A percentile compares a stretch with the other conserved stretches of the same genome.
phyloP scores from a whole-genome alignment of 2,113 vertebrate genomes.

The Paedocypris sp. region DNA sequence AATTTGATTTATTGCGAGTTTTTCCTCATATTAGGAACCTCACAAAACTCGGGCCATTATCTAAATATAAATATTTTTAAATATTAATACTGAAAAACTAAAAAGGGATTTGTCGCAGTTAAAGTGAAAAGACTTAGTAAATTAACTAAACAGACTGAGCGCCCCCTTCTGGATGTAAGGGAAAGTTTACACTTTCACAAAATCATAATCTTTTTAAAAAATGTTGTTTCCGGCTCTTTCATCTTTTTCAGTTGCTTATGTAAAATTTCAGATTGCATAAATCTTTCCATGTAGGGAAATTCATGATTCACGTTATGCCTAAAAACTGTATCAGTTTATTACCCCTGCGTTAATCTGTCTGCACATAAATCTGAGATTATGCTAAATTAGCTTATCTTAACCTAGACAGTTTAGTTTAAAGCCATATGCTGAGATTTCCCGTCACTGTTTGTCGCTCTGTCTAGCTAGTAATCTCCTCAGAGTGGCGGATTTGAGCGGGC shows the following conservation, averaged over 20 bases:
- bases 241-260: too few relatives aligned
- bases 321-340: slow-evolving; percentile 10
- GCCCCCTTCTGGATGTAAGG: not conserved
- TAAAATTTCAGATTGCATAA: too few relatives aligned
- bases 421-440: slow-evolving; percentile 48
- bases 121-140: not conserved
- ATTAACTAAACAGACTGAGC: not conserved
- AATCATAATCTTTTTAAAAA: too few relatives aligned
- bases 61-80: too few relatives aligned
- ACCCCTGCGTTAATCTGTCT: not conserved
- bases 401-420: slow-evolving; percentile 18
- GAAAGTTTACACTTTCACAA: not conserved
- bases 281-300: too few relatives aligned
- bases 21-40: too few relatives aligned
- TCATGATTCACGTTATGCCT: too few relatives aligned
- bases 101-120: too few relatives aligned
- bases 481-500: slow-evolving; percentile 52
- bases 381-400: slow-evolving; percentile 4
- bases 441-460: not conserved
- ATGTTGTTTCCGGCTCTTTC: too few relatives aligned
- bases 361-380: not conserved
- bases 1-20: too few relatives aligned
- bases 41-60: too few relatives aligned
- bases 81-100: too few relatives aligned
- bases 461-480: slow-evolving; percentile 59